Percentiles rank a stretch among this genome's conserved stretches.
These are phyloP conservation scores for Drosophila kuntzei DNA, from an alignment of 2,888 invertebrate genomes.

Conservation along the genomic window DNA sequence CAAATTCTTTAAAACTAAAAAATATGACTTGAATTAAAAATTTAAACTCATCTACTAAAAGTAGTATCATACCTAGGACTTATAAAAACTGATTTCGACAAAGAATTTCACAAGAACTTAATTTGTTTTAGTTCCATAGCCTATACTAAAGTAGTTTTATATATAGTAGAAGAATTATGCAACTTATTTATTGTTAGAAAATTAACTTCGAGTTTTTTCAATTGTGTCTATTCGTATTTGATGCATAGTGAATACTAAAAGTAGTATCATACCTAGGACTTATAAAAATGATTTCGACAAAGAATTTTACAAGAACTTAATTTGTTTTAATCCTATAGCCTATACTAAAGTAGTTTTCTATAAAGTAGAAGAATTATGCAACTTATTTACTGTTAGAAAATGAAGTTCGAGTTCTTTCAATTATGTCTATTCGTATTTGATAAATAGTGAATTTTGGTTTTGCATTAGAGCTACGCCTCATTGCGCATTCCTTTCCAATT, in stretches of 20 bases:
- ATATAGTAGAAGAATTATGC: background rate
- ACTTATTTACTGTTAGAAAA: background rate
- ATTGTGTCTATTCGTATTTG: constrained; percentile 1
- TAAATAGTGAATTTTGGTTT: constrained; percentile 39
- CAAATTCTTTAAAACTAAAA: background rate
- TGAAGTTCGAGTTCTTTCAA: background rate
- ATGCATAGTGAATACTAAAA: background rate
- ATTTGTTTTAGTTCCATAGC: background rate
- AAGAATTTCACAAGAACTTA: too few species aligned
- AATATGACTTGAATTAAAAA: background rate
- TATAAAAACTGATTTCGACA: too few species aligned
- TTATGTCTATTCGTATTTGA: constrained; percentile 2
- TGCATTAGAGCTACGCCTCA: constrained; percentile 64
- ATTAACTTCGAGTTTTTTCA: background rate
- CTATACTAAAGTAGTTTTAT: background rate
- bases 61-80: too few species aligned
- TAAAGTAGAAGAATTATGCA: background rate
- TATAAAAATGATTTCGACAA: too few species aligned
- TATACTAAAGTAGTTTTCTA: background rate
- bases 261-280: too few species aligned
- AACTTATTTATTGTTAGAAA: background rate
- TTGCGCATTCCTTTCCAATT: constrained; percentile 74
- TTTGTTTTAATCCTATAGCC: background rate
- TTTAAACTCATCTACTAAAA: too few species aligned
- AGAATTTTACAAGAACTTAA: too few species aligned